These are phyloP conservation scores for Clanis bilineata DNA, from an alignment of 2,888 invertebrate species.

Conservation along the genomic window DNA sequence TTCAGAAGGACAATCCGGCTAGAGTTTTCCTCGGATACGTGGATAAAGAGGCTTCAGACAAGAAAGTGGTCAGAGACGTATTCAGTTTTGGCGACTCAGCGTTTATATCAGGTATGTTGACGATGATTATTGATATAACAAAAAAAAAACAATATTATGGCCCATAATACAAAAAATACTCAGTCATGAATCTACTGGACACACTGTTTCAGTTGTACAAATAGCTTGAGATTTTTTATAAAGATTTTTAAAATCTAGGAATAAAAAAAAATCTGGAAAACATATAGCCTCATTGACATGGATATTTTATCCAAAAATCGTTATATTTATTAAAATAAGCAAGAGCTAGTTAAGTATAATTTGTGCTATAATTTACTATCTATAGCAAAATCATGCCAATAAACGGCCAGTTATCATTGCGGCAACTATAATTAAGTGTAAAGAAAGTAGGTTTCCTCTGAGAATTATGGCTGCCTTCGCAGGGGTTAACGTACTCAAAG, in stretches of 20 bases:
- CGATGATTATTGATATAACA: neutral
- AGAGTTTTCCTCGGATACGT: slow-evolving; percentile 98
- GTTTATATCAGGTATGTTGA: slow-evolving; percentile 90
- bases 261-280: no score
- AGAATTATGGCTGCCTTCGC: neutral
- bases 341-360: no score
- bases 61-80: slow-evolving; percentile 95
- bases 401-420: neutral
- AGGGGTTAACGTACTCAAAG: neutral
- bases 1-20: slow-evolving; percentile 94
- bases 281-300: no score
- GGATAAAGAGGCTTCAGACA: slow-evolving; percentile 94
- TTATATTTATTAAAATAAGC: no score
- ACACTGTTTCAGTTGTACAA: no score
- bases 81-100: slow-evolving; percentile 95
- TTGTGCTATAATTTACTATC: no score
- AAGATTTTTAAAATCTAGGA: no score
- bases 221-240: no score
- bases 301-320: no score
- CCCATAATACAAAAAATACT: no score
- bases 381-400: neutral
- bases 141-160: neutral
- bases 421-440: neutral
- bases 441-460: neutral
- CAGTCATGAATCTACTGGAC: no score